phyloP scores from a whole-genome alignment of 2,797 vertebrate species.

The Syndactyla subalaris region DNA sequence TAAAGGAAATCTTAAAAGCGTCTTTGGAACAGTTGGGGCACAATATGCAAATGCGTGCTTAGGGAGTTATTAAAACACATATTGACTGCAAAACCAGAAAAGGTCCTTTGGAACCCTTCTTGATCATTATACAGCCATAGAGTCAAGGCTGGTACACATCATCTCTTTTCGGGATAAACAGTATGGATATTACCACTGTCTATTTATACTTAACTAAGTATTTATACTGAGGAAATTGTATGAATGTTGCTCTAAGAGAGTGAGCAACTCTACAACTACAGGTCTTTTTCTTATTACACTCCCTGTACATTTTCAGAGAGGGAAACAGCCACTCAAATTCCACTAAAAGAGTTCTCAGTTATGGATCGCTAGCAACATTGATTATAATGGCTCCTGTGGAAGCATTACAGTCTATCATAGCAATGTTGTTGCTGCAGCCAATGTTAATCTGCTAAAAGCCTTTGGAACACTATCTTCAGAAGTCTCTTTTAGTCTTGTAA shows the following conservation, averaged over 20 bases:
- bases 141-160: not conserved
- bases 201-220: not conserved
- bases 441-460: conserved; percentile 38
- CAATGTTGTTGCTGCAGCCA: not conserved
- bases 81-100: conserved; percentile 19
- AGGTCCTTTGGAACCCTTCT: not conserved
- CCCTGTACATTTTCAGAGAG: not conserved
- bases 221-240: not conserved
- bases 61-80: conserved; percentile 18
- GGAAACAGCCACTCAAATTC: conserved; percentile 16
- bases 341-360: conserved; percentile 50
- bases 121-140: not conserved
- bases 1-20: not conserved
- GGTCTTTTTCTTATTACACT: not conserved
- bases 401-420: conserved; percentile 25
- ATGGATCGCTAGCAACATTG: conserved; percentile 57
- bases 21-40: not conserved
- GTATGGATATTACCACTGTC: not conserved
- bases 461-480: conserved; percentile 5
- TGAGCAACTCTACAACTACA: not conserved
- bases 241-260: not conserved
- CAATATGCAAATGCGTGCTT: not conserved
- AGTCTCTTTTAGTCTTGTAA: not conserved
- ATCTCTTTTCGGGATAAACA: not conserved
- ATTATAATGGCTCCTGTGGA: conserved; percentile 53